A percentile compares a stretch with the other conserved stretches of the same genome.
phyloP scores from a whole-genome alignment of 2,113 vertebrate species.

The Charadrius vociferus region DNA sequence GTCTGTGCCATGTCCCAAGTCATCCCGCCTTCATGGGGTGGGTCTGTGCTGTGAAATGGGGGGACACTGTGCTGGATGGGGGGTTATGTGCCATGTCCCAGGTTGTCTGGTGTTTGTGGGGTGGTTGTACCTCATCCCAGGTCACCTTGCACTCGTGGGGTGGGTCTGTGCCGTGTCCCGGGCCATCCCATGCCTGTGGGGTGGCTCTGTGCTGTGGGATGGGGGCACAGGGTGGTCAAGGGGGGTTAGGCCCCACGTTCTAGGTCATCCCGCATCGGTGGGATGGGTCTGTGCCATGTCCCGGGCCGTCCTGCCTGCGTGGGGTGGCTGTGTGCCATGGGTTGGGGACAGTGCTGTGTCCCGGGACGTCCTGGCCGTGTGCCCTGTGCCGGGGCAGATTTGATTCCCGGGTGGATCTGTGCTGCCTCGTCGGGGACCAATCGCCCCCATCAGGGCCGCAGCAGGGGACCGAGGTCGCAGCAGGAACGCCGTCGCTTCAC shows the following conservation, averaged over 20 bases:
- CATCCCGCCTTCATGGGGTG: no score
- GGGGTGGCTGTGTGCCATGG: background rate
- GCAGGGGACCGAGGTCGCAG: background rate
- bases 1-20: no score
- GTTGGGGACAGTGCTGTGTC: background rate
- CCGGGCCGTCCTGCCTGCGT: background rate
- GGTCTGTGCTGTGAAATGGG: background rate
- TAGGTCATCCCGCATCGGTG: background rate
- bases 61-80: background rate
- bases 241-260: no score
- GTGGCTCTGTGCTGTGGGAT: background rate
- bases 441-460: accelerated
- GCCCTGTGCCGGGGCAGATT: accelerated
- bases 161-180: background rate
- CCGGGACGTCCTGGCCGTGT: accelerated
- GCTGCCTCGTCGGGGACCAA: accelerated
- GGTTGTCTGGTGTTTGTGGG: background rate
- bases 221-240: background rate
- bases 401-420: accelerated
- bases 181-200: background rate
- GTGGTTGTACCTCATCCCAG: background rate
- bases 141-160: background rate
- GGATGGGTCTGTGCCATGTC: background rate
- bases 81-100: background rate
- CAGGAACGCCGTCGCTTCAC: accelerated